Conservation (phyloP, 2,113 vertebrate genomes). For the Pampusana beccarii region DNA sequence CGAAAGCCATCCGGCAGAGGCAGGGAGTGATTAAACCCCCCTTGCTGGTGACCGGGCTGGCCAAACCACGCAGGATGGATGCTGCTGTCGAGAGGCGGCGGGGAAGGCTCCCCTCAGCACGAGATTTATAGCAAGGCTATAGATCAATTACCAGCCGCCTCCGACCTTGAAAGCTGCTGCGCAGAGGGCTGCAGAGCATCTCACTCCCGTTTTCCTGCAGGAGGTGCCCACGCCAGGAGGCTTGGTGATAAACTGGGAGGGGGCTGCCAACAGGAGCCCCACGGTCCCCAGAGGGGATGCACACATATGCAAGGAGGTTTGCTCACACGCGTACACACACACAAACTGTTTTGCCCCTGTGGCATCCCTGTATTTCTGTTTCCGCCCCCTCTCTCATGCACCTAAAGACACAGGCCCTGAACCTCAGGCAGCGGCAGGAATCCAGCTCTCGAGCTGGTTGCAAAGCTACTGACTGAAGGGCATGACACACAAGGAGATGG, state of each 20-base stretch:
- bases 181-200: not conserved
- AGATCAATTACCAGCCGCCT: conserved; percentile 24
- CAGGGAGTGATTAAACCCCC: not conserved
- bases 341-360: not conserved
- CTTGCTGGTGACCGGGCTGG: not conserved
- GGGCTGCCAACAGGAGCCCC: not conserved
- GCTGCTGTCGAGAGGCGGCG: not conserved
- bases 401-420: not conserved
- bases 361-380: rapidly evolving
- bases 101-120: not conserved
- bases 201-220: not conserved
- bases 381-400: not conserved
- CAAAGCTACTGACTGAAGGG: not conserved
- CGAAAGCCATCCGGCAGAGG: rapidly evolving
- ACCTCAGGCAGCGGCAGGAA: not conserved
- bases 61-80: not conserved
- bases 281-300: not conserved
- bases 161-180: conserved; percentile 14
- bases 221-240: not conserved
- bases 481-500: rapidly evolving
- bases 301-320: not conserved
- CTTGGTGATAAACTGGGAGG: not conserved
- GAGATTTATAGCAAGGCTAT: conserved; percentile 6
- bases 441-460: not conserved
- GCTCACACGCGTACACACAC: too few species aligned